A percentile compares a stretch with the other conserved stretches of the same genome.
Evolutionary conservation across 1,140 invertebrate genomes (phyloP).

Genomic region (Drosophila arizonae): DNA sequence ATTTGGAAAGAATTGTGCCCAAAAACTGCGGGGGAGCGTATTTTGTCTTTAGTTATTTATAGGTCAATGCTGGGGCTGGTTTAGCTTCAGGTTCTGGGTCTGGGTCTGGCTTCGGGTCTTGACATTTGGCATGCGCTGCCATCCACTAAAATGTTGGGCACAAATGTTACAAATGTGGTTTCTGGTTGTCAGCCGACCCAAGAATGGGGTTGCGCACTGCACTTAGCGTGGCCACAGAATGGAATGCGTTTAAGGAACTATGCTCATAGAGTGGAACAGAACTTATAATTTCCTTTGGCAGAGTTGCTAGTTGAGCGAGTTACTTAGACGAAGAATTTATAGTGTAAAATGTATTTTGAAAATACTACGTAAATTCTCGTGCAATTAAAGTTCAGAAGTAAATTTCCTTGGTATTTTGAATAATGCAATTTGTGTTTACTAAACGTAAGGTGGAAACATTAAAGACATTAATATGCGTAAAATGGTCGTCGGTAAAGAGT

Average conservation of each 20-base stretch:
- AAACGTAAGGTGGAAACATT: too few species aligned
- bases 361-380: too few species aligned
- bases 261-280: not conserved
- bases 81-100: too few species aligned
- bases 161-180: constrained; percentile 39
- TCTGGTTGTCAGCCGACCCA: constrained; percentile 7
- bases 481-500: too few species aligned
- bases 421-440: too few species aligned
- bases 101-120: not conserved
- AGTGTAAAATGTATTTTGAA: too few species aligned
- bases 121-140: constrained; percentile 64
- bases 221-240: constrained; percentile 25
- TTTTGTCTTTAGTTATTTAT: constrained; percentile 61
- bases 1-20: constrained; percentile 1
- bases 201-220: constrained; percentile 14
- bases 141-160: constrained; percentile 23
- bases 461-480: too few species aligned
- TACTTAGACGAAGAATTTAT: constrained; percentile 15
- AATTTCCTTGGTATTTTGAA: too few species aligned
- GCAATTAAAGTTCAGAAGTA: too few species aligned
- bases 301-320: not conserved
- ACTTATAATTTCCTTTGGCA: constrained; percentile 2
- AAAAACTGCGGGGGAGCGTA: constrained; percentile 34
- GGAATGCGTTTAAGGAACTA: constrained; percentile 7
- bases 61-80: constrained; percentile 32